A percentile compares a stretch with the other conserved stretches of the same genome.
Conservation (phyloP, 1,140 invertebrate species). For the Hydropsyche tenuis region DNA sequence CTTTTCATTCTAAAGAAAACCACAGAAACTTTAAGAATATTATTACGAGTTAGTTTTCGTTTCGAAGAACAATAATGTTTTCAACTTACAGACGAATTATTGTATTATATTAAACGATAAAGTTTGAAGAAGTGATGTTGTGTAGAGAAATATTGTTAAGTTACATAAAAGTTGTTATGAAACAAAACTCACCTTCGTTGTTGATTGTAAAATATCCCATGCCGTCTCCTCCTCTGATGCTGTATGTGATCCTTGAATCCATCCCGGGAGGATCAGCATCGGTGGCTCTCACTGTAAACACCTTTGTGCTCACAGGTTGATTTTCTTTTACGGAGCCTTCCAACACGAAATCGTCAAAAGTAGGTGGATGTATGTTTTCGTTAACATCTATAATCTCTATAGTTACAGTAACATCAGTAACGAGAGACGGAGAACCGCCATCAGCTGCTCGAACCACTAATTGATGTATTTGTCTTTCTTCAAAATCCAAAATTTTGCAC, state of each 20-base stretch:
- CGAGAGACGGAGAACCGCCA: conserved; percentile 70
- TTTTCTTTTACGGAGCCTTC: conserved; percentile 75
- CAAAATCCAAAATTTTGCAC: conserved; percentile 75
- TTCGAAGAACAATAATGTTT: no score
- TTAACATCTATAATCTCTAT: conserved; percentile 89
- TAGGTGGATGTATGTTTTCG: conserved; percentile 81
- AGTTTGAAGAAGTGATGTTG: no score
- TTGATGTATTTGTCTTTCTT: conserved; percentile 81
- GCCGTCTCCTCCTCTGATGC: conserved; percentile 83
- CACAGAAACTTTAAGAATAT: no score
- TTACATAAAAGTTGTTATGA: neutral
- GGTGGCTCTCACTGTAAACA: conserved; percentile 76
- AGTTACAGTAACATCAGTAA: conserved; percentile 72
- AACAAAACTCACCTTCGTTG: conserved; percentile 73
- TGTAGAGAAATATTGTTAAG: no score
- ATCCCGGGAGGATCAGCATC: conserved; percentile 76
- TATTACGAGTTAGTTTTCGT: no score
- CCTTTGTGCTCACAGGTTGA: conserved; percentile 72
- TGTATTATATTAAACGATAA: no score
- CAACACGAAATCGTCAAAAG: conserved; percentile 80
- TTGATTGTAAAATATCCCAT: conserved; percentile 87
- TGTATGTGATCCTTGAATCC: conserved; percentile 79
- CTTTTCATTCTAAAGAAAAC: no score
- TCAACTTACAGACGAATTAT: no score
- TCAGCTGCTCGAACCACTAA: conserved; percentile 78